Conservation (phyloP, 2,797 vertebrate genomes). For the Sebastes diploproa region DNA sequence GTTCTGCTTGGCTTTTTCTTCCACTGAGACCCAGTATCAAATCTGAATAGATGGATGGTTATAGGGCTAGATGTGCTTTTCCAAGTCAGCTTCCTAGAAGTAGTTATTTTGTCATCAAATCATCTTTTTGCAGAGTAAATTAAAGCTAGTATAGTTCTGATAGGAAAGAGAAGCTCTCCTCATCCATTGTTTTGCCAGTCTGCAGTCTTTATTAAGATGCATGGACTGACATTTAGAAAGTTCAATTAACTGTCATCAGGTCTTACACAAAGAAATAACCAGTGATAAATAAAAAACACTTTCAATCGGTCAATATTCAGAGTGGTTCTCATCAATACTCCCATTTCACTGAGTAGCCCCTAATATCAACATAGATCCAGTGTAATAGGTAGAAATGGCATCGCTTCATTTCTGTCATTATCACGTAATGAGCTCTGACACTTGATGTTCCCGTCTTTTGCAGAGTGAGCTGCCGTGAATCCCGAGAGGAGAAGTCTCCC, state of each 20-base stretch:
- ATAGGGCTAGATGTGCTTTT: neutral
- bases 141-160: neutral
- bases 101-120: too few species aligned
- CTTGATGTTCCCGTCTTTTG: slow-evolving; percentile 44
- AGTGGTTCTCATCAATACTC: neutral
- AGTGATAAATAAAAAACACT: neutral
- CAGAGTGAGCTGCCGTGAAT: slow-evolving; percentile 75
- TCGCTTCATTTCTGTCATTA: neutral
- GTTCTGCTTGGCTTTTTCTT: neutral
- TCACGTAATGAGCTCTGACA: slow-evolving; percentile 17
- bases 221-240: neutral
- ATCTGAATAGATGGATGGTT: neutral
- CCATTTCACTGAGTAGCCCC: neutral
- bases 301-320: neutral
- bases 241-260: neutral
- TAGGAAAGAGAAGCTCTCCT: neutral
- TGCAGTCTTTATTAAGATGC: neutral
- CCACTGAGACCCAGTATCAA: neutral
- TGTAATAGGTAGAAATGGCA: neutral
- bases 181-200: neutral
- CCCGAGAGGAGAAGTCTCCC: slow-evolving; percentile 65
- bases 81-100: neutral
- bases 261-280: neutral
- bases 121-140: neutral
- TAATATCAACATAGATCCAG: neutral